Base-by-base conservation (phyloP, 2,113 vertebrate genomes). In the Planiliza haematocheilus region DNA sequence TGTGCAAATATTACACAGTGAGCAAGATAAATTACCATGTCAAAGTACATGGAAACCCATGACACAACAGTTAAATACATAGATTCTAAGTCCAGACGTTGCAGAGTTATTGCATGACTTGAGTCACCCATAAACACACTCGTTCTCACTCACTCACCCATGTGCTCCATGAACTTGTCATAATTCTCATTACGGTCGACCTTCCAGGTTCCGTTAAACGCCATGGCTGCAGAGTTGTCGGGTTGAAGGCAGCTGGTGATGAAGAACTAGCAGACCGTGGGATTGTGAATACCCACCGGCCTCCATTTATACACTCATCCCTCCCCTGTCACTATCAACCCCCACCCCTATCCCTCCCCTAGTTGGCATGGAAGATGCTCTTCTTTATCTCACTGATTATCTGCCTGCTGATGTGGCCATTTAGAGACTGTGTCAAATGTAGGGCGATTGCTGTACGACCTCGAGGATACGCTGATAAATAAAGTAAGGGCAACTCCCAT, bases 151-250 rank as follows among this genome's bases (percentile, higher is more conserved):
- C 49, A 85, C 95, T 96, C 93, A 98, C 97, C 96, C 95, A 97
- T 93, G 1, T 87, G 78, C 66, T 97, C 96, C 96, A 97, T 95
- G 87, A 97, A 96, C 79, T 96, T 95, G 38, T 96, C 95, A 50
- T 96, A 97, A 92, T 98, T 96, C 18, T 96, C 96, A 39, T 10
- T 96, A 46, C 71, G 93, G 58, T 96, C 94, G 1, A 93, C 57
- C 81, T 97, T 97, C 97, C 96, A 98, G 14, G 84, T 92, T 10
- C 96, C 96, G 0, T 95, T 82, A 21, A 96, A 95, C 0, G 95
- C 74, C 97, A 98, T 98, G 88, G 36, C 89, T 83, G 81, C 59
- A 14, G 61, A 58, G 52, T 76, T 0, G 34, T 46, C 39, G 30
- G 51, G 57, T 36, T 10, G 56, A 46, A 57, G 30, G 63, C n/a